Conservation (phyloP, 2,888 invertebrate genomes). For the Pachycephus smyrnensis region DNA sequence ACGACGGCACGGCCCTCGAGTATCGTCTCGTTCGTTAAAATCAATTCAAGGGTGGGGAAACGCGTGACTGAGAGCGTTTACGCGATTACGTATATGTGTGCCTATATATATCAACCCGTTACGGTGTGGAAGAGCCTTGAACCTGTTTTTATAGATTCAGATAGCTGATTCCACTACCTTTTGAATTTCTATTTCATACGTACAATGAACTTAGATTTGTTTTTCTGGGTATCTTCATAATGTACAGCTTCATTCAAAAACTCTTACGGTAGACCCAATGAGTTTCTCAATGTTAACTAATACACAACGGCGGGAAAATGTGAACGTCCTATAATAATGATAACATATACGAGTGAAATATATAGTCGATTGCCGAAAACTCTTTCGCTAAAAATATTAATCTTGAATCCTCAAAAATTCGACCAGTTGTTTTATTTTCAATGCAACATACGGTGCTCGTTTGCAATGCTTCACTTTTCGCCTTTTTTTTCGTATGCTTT, state of each 20-base stretch:
- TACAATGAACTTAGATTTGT: background rate
- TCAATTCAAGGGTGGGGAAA: background rate
- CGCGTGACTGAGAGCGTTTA: background rate
- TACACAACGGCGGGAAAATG: background rate
- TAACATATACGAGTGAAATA: no score
- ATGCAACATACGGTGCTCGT: background rate
- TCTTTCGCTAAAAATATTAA: background rate
- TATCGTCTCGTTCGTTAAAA: background rate
- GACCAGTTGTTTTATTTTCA: background rate
- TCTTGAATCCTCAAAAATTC: background rate
- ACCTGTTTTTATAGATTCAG: background rate
- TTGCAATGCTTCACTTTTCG: background rate
- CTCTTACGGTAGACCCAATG: background rate
- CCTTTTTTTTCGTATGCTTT: background rate
- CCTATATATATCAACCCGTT: background rate
- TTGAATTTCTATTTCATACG: background rate
- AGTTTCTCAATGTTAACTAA: background rate
- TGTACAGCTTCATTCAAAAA: background rate
- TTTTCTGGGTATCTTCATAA: background rate
- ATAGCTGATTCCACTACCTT: background rate
- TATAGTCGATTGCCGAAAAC: background rate
- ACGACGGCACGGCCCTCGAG: background rate
- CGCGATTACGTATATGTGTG: background rate
- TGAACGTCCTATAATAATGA: no score
- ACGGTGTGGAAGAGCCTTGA: background rate